Conservation (phyloP, 2,888 invertebrate species). For the Dysmachus trigonus region DNA sequence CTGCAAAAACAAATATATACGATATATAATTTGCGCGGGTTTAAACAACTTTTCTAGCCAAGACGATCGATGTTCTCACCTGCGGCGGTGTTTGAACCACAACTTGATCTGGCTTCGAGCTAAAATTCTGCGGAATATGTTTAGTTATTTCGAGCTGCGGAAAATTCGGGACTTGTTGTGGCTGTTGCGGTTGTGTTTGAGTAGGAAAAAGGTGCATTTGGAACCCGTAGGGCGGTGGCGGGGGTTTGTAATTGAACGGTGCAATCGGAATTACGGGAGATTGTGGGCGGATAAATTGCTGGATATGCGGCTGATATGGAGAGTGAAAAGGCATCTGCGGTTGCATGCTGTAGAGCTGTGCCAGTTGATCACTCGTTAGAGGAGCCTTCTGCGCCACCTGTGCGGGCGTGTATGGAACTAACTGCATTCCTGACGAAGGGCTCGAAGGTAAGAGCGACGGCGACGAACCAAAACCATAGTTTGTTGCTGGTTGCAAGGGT, state of each 20-base stretch:
- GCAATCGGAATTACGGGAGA: slow-evolving; percentile 46
- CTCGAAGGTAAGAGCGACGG: slow-evolving; percentile 48
- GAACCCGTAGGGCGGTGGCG: slow-evolving; percentile 56
- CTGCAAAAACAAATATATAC: neutral
- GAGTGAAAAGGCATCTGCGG: slow-evolving; percentile 49
- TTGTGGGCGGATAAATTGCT: slow-evolving; percentile 25
- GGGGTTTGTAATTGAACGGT: slow-evolving; percentile 51
- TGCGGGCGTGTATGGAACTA: slow-evolving; percentile 50
- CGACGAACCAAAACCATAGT: slow-evolving; percentile 56
- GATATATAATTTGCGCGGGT: neutral
- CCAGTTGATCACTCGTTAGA: slow-evolving; percentile 60
- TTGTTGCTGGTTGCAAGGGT: slow-evolving; percentile 42
- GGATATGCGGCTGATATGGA: slow-evolving; percentile 10
- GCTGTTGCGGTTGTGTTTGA: neutral
- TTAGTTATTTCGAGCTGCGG: slow-evolving; percentile 27
- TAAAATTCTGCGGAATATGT: neutral
- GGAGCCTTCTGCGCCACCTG: slow-evolving; percentile 58
- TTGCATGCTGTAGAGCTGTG: slow-evolving; percentile 61
- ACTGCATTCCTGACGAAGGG: slow-evolving; percentile 54
- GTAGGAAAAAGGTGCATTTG: slow-evolving; percentile 49
- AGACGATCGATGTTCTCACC: slow-evolving; percentile 13
- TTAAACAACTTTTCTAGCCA: neutral
- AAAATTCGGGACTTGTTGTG: slow-evolving; percentile 5
- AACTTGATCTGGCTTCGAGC: slow-evolving; percentile 50
- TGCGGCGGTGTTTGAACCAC: slow-evolving; percentile 35